Conservation (phyloP, 1,140 invertebrate species). For the Rhagoletis pomonella region DNA sequence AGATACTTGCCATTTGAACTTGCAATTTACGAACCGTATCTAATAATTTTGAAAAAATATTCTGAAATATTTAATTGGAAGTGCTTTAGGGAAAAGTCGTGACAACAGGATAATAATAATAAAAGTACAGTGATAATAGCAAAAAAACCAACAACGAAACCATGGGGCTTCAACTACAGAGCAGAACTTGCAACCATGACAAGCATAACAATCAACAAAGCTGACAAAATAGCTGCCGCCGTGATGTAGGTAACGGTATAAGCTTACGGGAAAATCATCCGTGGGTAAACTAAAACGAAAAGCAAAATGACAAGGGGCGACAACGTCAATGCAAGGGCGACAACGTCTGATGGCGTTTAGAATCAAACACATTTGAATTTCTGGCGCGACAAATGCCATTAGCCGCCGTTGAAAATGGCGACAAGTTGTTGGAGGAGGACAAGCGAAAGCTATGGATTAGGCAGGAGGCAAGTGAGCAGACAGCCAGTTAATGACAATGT, state of each 20-base stretch:
- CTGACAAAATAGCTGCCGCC: not conserved
- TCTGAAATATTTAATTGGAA: not conserved
- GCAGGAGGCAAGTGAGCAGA: not conserved
- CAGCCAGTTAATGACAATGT: not conserved
- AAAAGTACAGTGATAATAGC: too few relatives aligned
- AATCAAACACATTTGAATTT: slow-evolving; percentile 18
- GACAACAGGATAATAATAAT: not conserved
- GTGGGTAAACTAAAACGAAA: not conserved
- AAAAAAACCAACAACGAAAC: too few relatives aligned
- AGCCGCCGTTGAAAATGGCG: not conserved
- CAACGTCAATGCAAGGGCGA: not conserved
- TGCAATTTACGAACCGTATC: too few relatives aligned
- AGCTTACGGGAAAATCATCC: not conserved
- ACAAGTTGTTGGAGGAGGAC: not conserved
- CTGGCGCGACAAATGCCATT: slow-evolving; percentile 31
- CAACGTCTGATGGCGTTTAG: not conserved
- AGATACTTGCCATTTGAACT: too few relatives aligned
- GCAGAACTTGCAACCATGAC: not conserved
- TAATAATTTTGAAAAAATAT: not conserved
- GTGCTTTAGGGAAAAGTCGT: not conserved
- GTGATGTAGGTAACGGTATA: not conserved
- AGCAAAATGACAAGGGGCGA: not conserved
- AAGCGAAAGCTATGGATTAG: not conserved
- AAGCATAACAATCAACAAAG: not conserved
- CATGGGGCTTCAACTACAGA: too few relatives aligned